Base-by-base conservation (phyloP, 2,888 invertebrate species). In the Steromphala cineraria region DNA sequence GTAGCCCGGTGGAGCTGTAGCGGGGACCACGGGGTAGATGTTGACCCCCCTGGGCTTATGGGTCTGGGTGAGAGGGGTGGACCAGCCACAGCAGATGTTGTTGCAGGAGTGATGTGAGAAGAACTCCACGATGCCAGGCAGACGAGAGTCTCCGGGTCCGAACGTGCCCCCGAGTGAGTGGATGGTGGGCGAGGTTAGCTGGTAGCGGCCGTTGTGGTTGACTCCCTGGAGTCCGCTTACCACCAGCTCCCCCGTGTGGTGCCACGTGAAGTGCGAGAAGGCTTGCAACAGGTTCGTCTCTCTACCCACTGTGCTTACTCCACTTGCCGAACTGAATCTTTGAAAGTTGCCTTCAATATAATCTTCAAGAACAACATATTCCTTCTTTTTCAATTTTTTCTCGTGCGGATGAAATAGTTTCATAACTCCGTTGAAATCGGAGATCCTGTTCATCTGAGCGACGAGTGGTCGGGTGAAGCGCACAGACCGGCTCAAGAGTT, bases 261-360 rank as follows among this genome's bases (percentile, higher is more conserved):
- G 81, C 86, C 86, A 86, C 8, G 83, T 80, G 79, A 83, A 86
- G 80, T 86, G 86, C 10, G 83, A 83, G 79, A 86, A 86, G 13
- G 86, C 86, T 36, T 84, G 81, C 4, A 80, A 74, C 13, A 86
- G 21, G 55, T 81, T 79, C 1, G 81, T 46, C 24, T 76, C 36
- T 77, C 55, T 52, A 8, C 36, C 55, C 13, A 79, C 71, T 56
- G 24, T 76, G 19, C 76, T 75, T 28, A 75, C 67, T 40, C 80
- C 80, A 31, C 56, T 56, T 1, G 79, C 28, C 52, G 83, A 80
- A 71, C 55, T 80, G 78, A 81, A 81, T 13, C 78, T 40, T 53
- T 80, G 75, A 31, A 81, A 83, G 21, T 53, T 67, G 17, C 81
- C 83, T 21, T 82, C 82, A n/a, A 86, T 46, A 53, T 82, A 83